Conservation (phyloP, 2,113 vertebrate genomes). For the Okapia johnstoni region DNA sequence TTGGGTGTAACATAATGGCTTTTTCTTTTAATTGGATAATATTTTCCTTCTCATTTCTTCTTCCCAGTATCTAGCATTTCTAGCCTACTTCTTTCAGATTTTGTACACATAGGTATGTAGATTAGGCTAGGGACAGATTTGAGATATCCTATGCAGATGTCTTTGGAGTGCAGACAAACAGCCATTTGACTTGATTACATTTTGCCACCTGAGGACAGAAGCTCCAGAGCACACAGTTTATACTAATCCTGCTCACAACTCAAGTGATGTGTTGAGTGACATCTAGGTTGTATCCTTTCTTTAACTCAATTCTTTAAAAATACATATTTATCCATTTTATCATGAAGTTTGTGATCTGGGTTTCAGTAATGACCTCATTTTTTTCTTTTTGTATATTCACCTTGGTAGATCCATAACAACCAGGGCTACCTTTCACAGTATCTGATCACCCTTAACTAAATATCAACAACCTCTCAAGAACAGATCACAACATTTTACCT, state of each 20-base stretch:
- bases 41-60: slow-evolving; percentile 14
- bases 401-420: not conserved
- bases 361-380: not conserved
- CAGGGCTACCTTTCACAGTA: not conserved
- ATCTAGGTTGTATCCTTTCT: not conserved
- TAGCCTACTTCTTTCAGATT: not conserved
- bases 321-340: not conserved
- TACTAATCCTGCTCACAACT: not conserved
- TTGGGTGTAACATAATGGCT: not conserved
- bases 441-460: not conserved
- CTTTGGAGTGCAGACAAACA: not conserved
- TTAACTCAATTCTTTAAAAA: slow-evolving; percentile 5
- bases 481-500: not conserved
- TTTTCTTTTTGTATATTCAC: not conserved
- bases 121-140: not conserved
- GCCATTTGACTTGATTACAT: not conserved
- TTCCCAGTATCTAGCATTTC: not conserved
- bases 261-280: not conserved
- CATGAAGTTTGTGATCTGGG: not conserved
- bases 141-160: not conserved
- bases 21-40: slow-evolving; percentile 27
- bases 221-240: not conserved
- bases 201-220: not conserved
- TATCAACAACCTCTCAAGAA: not conserved
- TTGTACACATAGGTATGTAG: not conserved